phyloP scores from a whole-genome alignment of 2,797 vertebrate genomes.

The Rhinatrema bivittatum region DNA sequence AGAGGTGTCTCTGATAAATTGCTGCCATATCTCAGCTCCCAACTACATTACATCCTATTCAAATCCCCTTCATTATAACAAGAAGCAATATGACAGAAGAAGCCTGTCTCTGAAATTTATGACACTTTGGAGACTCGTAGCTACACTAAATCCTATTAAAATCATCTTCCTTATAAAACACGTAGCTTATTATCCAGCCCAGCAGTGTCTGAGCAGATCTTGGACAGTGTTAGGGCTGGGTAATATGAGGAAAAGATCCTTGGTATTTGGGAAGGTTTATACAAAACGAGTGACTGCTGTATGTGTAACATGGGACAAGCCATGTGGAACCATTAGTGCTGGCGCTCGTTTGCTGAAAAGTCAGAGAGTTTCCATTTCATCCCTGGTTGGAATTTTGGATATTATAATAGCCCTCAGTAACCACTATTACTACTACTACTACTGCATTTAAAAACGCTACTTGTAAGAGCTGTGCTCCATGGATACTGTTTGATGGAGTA shows the following conservation, averaged over 20 bases:
- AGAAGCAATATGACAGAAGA: conserved; percentile 35
- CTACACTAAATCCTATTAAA: conserved; percentile 41
- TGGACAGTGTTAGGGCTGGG: neutral
- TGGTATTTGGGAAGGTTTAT: accelerated
- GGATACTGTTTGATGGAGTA: too few relatives aligned
- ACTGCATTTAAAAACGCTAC: too few relatives aligned
- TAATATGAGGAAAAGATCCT: neutral
- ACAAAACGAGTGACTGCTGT: too few relatives aligned
- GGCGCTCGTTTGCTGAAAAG: too few relatives aligned
- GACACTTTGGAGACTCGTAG: conserved; percentile 27
- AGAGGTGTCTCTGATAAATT: conserved; percentile 26
- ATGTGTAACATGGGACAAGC: too few relatives aligned
- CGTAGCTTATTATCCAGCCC: conserved; percentile 20
- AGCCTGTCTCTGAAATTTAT: conserved; percentile 38
- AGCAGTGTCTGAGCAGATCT: conserved; percentile 9
- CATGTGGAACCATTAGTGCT: too few relatives aligned
- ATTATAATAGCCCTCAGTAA: too few relatives aligned
- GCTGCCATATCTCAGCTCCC: conserved; percentile 28
- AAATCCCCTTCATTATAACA: conserved; percentile 44
- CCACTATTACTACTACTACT: too few relatives aligned
- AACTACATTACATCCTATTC: conserved; percentile 33
- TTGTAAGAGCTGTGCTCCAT: too few relatives aligned
- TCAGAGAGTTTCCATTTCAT: too few relatives aligned
- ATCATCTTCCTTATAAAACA: conserved; percentile 37
- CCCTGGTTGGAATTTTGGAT: too few relatives aligned